Conservation (phyloP, 2,888 invertebrate genomes). For the Amiota mariae region DNA sequence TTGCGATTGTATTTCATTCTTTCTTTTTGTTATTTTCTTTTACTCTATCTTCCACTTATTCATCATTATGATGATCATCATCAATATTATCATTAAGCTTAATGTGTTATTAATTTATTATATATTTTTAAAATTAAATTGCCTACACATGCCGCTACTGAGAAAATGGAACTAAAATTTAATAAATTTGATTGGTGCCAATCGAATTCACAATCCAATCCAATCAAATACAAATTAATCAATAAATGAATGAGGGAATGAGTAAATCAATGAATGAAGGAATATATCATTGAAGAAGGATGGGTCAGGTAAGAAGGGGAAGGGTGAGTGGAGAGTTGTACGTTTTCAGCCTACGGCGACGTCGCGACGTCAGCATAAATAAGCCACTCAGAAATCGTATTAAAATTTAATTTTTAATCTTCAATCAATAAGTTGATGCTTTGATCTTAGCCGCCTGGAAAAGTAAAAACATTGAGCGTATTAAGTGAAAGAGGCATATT, state of each 20-base stretch:
- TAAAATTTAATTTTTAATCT: conserved; percentile 52
- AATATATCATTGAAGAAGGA: too few relatives aligned
- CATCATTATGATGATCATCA: not conserved
- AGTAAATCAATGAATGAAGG: too few relatives aligned
- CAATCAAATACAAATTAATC: not conserved
- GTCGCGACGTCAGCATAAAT: conserved; percentile 58
- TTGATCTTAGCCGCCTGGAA: conserved; percentile 44
- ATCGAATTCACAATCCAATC: not conserved
- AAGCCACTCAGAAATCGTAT: conserved; percentile 68
- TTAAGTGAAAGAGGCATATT: too few relatives aligned
- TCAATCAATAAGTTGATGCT: conserved; percentile 64
- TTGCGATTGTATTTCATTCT: not conserved
- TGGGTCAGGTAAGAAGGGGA: too few relatives aligned
- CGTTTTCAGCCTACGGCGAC: conserved; percentile 1
- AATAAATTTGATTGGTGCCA: too few relatives aligned
- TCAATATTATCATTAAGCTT: not conserved
- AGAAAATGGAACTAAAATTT: too few relatives aligned
- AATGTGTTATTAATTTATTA: not conserved
- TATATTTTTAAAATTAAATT: conserved; percentile 13
- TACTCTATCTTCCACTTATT: conserved; percentile 12
- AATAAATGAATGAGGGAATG: too few relatives aligned
- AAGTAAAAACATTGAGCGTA: conserved; percentile 1
- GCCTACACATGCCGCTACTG: conserved; percentile 10
- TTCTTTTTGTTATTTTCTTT: conserved; percentile 5
- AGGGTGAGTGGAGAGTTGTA: too few relatives aligned